Conservation (phyloP, 2,888 invertebrate species). For the Trichopria drosophilae region DNA sequence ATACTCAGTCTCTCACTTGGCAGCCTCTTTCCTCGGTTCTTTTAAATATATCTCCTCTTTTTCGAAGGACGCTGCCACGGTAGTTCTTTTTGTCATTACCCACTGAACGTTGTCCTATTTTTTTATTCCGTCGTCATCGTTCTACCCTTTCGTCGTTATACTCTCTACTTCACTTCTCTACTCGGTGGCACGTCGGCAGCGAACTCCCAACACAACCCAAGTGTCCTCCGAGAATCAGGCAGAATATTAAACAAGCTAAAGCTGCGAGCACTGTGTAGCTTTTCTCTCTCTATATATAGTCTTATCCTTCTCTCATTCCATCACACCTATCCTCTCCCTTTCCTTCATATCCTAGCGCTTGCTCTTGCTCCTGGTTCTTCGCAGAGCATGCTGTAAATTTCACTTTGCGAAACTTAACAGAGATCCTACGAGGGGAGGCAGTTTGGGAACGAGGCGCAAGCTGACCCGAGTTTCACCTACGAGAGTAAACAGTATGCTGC, state of each 20-base stretch:
- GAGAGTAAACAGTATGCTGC: constrained; percentile 43
- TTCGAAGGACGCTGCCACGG: too few relatives aligned
- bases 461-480: constrained; percentile 28
- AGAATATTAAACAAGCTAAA: constrained; percentile 48
- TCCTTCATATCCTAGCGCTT: constrained; percentile 30
- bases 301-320: too few relatives aligned
- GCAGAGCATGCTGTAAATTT: constrained; percentile 51
- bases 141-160: too few relatives aligned
- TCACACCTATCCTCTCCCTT: background rate
- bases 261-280: constrained; percentile 2
- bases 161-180: too few relatives aligned
- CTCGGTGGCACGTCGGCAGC: constrained; percentile 13
- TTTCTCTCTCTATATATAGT: constrained; percentile 2
- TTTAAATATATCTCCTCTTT: too few relatives aligned
- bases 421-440: constrained; percentile 34
- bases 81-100: too few relatives aligned
- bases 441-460: constrained; percentile 24
- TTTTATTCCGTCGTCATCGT: too few relatives aligned
- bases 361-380: constrained; percentile 35
- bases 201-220: constrained; percentile 35
- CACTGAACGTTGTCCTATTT: too few relatives aligned
- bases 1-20: background rate
- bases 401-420: constrained; percentile 51
- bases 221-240: constrained; percentile 36
- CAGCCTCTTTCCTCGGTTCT: too few relatives aligned